Base-by-base conservation (phyloP, 2,797 vertebrate genomes). In the Thalassophryne amazonica region DNA sequence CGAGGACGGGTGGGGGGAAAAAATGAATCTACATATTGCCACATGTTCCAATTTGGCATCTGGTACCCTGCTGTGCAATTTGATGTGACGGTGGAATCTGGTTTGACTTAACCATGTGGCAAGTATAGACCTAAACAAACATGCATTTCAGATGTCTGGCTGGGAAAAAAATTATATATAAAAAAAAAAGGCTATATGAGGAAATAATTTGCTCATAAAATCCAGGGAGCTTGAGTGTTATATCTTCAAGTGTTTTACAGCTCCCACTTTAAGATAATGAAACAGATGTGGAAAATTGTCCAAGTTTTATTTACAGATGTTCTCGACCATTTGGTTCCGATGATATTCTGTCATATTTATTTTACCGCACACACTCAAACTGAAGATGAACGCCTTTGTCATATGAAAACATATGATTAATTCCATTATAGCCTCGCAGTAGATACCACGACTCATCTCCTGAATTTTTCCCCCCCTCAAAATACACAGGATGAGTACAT, bases 31-130 rank as follows among this genome's bases (percentile, higher is more conserved):
- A 63, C 33, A 78, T 59, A 30, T 55, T 48, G 25, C 69, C 56
- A 73, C 66, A 60, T 67, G 76, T 56, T 62, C 58, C 13, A 9
- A 60, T 65, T 62, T 69, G 73, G 69, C 79, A 76, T 84, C 69
- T 83, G 80, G 70, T 41, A 7, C 73, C 74, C 70, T 76, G 59
- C 67, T 83, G 74, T 60, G 70, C 18, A 5, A 28, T 32, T 45
- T 54, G 49, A 69, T 63, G 54, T 54, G 67, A 79, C 73, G 52
- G 69, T 69, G 36, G 53, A 46, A 81, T 86, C 43, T 86, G 74
- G 82, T 81, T 81, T 39, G 58, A 83, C 54, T 86, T 69, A 81
- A 54, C 66, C 73, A 73, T 71, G 70, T 80, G 76, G 76, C 66
- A 78, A 75, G 75, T 53, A 46, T 59, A 58, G 68, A 65, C 60